Percentiles rank a stretch among this genome's conserved stretches.
Evolutionary conservation across 2,888 invertebrate genomes (phyloP).

Genomic region (Pasiphila rectangulata): DNA sequence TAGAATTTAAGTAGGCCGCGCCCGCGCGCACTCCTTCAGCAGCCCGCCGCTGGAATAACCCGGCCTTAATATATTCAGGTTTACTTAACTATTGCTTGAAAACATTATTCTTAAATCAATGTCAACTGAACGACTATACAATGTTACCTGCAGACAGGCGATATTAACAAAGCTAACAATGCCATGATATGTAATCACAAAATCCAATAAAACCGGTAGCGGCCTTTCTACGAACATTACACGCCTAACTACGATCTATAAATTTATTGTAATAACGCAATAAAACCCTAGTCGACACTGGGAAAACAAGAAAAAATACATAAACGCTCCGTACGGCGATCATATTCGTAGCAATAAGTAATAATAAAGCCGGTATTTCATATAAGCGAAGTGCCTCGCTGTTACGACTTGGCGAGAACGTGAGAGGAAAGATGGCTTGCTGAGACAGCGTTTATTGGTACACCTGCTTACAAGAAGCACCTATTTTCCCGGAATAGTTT

Average conservation of each 20-base stretch:
- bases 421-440: conserved; percentile 60
- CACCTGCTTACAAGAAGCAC: conserved; percentile 59
- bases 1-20: no score
- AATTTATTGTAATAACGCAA: conserved; percentile 49
- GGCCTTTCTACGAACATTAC: conserved; percentile 34
- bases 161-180: no score
- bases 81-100: no score
- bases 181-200: conserved; percentile 26
- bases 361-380: conserved; percentile 69
- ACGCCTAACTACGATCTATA: conserved; percentile 42
- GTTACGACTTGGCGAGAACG: conserved; percentile 63
- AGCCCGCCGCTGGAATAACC: no score
- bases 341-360: conserved; percentile 65
- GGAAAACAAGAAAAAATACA: conserved; percentile 49
- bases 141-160: no score
- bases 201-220: conserved; percentile 26
- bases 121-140: no score
- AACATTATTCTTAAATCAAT: no score
- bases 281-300: conserved; percentile 46
- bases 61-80: no score
- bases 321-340: conserved; percentile 53
- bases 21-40: no score
- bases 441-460: conserved; percentile 60
- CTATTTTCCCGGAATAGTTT: conserved; percentile 40
- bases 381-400: conserved; percentile 61